A percentile compares a stretch with the other conserved stretches of the same genome.
Evolutionary conservation across 2,888 invertebrate species (phyloP).

Genomic region (Atethmia centrago): DNA sequence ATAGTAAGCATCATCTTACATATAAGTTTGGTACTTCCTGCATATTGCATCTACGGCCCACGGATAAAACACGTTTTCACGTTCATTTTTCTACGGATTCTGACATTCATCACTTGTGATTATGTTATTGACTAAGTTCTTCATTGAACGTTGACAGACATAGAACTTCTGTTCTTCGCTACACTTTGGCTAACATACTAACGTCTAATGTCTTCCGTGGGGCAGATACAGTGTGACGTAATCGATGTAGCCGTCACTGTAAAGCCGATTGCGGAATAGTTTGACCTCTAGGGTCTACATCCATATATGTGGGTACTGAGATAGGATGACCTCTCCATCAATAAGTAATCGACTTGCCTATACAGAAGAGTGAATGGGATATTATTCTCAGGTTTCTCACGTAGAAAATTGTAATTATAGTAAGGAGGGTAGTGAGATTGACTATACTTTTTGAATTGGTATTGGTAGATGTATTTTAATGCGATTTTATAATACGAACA

Average conservation of each 20-base stretch:
- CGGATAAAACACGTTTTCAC: background rate
- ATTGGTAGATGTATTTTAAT: background rate
- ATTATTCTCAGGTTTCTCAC: background rate
- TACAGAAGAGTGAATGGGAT: constrained; percentile 16
- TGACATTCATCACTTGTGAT: too few relatives aligned
- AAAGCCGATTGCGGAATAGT: constrained; percentile 51
- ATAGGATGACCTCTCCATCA: constrained; percentile 36
- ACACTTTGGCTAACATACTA: constrained; percentile 46
- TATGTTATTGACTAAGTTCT: background rate
- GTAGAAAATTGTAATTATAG: background rate
- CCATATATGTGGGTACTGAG: constrained; percentile 8
- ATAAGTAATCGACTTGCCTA: constrained; percentile 33
- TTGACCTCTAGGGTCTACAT: constrained; percentile 53
- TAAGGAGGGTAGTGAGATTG: too few relatives aligned
- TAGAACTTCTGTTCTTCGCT: constrained; percentile 28
- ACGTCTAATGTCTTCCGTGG: constrained; percentile 58
- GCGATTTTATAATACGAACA: too few relatives aligned
- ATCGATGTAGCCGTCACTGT: constrained; percentile 59
- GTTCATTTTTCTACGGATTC: background rate
- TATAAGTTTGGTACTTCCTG: background rate
- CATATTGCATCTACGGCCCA: background rate
- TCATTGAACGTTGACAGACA: background rate
- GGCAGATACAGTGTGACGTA: constrained; percentile 58
- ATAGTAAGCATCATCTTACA: background rate
- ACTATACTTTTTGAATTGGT: background rate